A percentile compares a stretch with the other conserved stretches of the same genome.
Conservation (phyloP, 2,888 invertebrate species). For the Sacculina carcini region DNA sequence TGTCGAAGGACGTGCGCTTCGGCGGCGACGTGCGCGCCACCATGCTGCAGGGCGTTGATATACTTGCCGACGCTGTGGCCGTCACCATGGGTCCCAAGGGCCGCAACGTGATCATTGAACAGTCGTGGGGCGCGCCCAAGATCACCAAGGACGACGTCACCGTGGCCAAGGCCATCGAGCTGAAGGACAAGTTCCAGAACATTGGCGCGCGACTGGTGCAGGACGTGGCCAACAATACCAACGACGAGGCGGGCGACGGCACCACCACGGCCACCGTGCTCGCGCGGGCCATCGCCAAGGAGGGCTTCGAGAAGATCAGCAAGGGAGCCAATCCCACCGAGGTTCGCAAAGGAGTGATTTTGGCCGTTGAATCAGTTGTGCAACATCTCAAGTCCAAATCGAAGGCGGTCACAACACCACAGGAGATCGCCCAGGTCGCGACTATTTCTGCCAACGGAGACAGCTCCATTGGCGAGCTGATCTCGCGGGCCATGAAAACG, state of each 20-base stretch:
- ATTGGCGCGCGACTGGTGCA: constrained; percentile 65
- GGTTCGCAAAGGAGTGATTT: constrained; percentile 77
- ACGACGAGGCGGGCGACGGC: constrained; percentile 98
- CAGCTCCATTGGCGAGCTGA: constrained; percentile 59
- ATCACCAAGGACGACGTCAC: constrained; percentile 99
- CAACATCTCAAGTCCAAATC: constrained; percentile 68
- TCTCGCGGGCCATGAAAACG: constrained; percentile 88
- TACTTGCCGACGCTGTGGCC: constrained; percentile 95
- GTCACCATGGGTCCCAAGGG: constrained; percentile 98
- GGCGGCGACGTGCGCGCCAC: constrained; percentile 87
- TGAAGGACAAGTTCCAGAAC: constrained; percentile 97
- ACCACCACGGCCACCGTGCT: constrained; percentile 93
- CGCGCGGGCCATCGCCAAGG: constrained; percentile 89
- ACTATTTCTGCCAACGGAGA: constrained; percentile 99
- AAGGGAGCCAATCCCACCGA: constrained; percentile 94
- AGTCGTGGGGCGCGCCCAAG: constrained; percentile 98
- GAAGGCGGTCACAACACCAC: constrained; percentile 82
- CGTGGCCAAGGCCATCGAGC: constrained; percentile 89
- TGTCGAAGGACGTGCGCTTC: constrained; percentile 96
- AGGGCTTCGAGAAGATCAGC: constrained; percentile 94
- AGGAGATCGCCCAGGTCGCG: constrained; percentile 98
- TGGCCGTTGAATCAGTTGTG: constrained; percentile 79
- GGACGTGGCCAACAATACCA: constrained; percentile 97
- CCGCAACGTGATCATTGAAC: constrained; percentile 94
- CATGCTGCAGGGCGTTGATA: constrained; percentile 94